These are phyloP conservation scores for Limnephilus lunatus DNA, from an alignment of 2,888 invertebrate species.

Conservation along the genomic window DNA sequence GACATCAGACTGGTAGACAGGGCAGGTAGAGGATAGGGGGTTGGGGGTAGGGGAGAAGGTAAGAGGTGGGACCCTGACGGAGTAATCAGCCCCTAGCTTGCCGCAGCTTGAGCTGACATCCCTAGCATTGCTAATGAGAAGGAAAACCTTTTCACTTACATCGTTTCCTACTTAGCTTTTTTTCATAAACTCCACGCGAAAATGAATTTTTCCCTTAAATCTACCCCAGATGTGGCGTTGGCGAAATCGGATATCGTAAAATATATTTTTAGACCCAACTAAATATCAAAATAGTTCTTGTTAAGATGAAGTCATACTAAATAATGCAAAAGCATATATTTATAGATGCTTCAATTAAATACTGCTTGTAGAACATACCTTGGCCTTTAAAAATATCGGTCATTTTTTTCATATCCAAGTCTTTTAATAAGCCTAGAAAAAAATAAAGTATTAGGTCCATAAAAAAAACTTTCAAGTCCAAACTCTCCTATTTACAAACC, in stretches of 20 bases:
- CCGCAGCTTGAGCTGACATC: constrained; percentile 37
- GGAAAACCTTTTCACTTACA: constrained; percentile 46
- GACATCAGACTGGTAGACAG: background rate
- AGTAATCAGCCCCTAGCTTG: constrained; percentile 20
- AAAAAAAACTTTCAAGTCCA: too few species aligned
- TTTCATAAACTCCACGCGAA: constrained; percentile 27
- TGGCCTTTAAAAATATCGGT: too few species aligned
- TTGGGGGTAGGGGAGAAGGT: background rate
- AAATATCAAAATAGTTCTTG: background rate
- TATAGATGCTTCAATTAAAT: too few species aligned
- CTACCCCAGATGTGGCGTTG: background rate
- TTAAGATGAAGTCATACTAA: background rate
- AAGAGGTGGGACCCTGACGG: background rate
- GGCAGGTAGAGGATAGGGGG: background rate
- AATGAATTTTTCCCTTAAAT: constrained; percentile 27
- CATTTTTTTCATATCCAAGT: too few species aligned
- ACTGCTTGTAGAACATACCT: too few species aligned
- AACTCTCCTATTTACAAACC: too few species aligned
- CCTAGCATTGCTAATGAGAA: constrained; percentile 44
- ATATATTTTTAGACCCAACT: background rate
- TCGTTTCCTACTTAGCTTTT: constrained; percentile 48
- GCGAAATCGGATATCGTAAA: background rate
- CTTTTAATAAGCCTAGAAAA: too few species aligned
- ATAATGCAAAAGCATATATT: too few species aligned
- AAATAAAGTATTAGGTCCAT: too few species aligned